Evolutionary conservation across 1,140 invertebrate species (phyloP), one percentile per base, ranked within the genome.

Genomic region (Bombus cullumanus): DNA sequence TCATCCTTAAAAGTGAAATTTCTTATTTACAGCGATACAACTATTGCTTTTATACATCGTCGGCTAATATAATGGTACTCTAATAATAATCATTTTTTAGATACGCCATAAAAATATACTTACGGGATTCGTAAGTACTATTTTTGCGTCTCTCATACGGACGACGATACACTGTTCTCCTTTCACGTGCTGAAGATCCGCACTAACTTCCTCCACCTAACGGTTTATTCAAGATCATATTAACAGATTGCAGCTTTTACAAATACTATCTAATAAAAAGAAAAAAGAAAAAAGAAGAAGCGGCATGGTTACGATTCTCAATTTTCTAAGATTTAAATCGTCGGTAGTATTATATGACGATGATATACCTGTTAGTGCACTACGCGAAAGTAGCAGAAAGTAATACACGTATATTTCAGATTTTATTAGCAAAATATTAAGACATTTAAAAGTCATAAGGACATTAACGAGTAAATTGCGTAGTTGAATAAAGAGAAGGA

Each of bases 131-230:
- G 98, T 99, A 77, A 99, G 96, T 89, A 99, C 97, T 90, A 99
- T 97, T 96, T 98, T 98, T 72, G 98, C 98, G 94, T 99, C 98
- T 94, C 97, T 96, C 88, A 97, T 97, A 89, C 98, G 97, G 68
- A 99, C 96, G 80, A 99, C 97, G 92, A 99, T 99, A 91, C 98
- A 98, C 93, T 99, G 98, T 94, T 99, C 98, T 88, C 98, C 98
- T 96, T 99, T 99, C 71, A 98, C 97, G 91, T 97, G 97, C 76
- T 98, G 97, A 87, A 98, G 96, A 92, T 99, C 98, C 5, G 97
- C 96, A 85, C 97, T 97, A 15, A 99, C 97, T 94, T 98, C 98
- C 92, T 98, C 98, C 28, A 98, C 96, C 94, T 97, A 28, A 79
- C 86, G 41, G 47, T 41, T 43, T 41, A 72, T 81, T 37, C 8